Conservation (phyloP, 2,113 vertebrate species). For the Hippopotamus amphibius region DNA sequence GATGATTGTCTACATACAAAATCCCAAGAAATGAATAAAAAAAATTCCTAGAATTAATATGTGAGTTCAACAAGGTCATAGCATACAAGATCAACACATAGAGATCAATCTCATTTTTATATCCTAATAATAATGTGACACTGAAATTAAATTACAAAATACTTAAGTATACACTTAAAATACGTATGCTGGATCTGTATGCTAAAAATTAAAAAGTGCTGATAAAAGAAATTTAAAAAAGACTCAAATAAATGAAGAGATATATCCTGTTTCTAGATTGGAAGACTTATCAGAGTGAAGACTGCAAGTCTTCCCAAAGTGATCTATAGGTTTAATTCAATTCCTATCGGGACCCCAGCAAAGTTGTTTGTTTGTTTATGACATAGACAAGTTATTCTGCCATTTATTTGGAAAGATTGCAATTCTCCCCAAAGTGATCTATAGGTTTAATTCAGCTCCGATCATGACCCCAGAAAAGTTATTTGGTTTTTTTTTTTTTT, state of each 20-base stretch:
- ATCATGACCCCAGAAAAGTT: not conserved
- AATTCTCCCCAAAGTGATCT: not conserved
- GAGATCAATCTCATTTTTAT: not conserved
- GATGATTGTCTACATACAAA: not conserved
- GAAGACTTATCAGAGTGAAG: conserved; percentile 1
- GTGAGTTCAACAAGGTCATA: not conserved
- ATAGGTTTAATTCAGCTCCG: not conserved
- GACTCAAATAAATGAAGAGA: not conserved
- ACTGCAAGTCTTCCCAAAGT: not conserved
- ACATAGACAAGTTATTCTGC: not conserved
- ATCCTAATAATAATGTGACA: not conserved
- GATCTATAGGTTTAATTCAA: not conserved
- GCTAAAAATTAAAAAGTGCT: conserved; percentile 20
- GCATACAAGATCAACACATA: not conserved
- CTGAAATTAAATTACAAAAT: conserved; percentile 17
- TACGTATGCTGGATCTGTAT: not conserved
- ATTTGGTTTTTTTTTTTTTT: not conserved
- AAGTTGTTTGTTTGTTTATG: not conserved
- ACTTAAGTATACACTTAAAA: not conserved
- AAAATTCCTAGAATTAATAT: not conserved
- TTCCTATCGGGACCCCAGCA: not conserved
- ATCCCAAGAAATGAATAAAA: not conserved
- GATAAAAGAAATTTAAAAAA: not conserved
- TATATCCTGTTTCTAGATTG: not conserved
- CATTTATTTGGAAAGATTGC: conserved; percentile 42